Conservation (phyloP, 2,113 vertebrate species). For the Rhinolophus sinicus region DNA sequence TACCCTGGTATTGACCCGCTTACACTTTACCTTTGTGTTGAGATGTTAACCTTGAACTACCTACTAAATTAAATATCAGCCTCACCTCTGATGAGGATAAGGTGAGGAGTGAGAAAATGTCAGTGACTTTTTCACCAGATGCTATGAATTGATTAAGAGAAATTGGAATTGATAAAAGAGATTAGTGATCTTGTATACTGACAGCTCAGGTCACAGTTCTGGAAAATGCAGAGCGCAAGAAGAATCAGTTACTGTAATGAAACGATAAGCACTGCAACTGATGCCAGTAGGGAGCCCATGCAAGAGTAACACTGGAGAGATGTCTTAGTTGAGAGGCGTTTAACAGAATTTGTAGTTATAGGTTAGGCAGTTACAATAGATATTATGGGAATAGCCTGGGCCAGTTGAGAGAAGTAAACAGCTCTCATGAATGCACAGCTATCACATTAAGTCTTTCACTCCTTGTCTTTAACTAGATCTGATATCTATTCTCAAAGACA, state of each 20-base stretch:
- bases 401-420: not conserved
- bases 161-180: not conserved
- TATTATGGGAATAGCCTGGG: not conserved
- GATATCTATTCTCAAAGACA: not conserved
- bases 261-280: not conserved
- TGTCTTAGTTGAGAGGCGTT: not conserved
- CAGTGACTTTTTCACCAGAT: not conserved
- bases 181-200: no score
- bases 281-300: not conserved
- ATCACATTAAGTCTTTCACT: not conserved
- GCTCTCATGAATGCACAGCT: not conserved
- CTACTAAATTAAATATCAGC: not conserved
- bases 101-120: not conserved
- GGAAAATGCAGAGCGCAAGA: not conserved
- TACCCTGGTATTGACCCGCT: not conserved
- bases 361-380: not conserved
- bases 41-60: not conserved
- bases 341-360: not conserved
- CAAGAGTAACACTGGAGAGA: fast-evolving
- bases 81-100: not conserved
- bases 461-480: not conserved
- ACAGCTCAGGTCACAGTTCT: not conserved
- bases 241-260: not conserved
- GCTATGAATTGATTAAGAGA: not conserved
- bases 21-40: not conserved